Conservation (phyloP, 30 jellyfish, hydroid and myxozoan species). For the Nemopilema nomurai region DNA sequence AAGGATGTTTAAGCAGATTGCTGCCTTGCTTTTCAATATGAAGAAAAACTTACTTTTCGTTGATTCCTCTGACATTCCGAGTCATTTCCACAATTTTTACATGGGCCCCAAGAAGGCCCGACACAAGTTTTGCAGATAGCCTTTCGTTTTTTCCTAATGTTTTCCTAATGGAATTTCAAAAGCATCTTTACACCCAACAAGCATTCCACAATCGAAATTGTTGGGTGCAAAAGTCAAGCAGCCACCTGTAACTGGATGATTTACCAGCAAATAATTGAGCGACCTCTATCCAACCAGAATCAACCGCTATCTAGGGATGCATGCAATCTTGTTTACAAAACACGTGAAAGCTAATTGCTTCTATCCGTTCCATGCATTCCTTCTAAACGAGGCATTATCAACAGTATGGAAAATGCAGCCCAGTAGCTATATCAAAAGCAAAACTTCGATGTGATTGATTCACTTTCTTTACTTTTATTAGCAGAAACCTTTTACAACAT, state of each 20-base stretch:
- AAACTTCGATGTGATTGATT: no score
- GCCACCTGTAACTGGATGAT: conserved; percentile 59
- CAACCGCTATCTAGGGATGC: not conserved
- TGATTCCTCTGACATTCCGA: conserved; percentile 80
- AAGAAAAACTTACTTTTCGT: conserved; percentile 51
- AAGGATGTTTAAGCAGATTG: not conserved
- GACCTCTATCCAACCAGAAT: conserved; percentile 41
- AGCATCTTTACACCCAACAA: conserved; percentile 1
- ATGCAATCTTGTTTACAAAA: not conserved
- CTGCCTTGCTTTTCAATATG: not conserved
- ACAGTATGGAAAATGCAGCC: no score
- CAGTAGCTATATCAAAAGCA: no score
- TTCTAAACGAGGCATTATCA: not conserved
- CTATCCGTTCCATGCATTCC: not conserved
- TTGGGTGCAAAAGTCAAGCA: conserved; percentile 64
- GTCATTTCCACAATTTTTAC: conserved; percentile 73
- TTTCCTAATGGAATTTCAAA: not conserved
- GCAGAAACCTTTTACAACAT: no score
- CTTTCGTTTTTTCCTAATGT: not conserved
- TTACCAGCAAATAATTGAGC: conserved; percentile 53
- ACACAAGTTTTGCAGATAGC: not conserved
- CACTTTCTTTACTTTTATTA: no score
- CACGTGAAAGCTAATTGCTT: not conserved
- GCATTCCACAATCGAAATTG: conserved; percentile 8
- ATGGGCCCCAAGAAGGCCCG: conserved; percentile 68